These are phyloP conservation scores for Oenanthe melanoleuca DNA, from an alignment of 2,113 vertebrate genomes.

Conservation along the genomic window DNA sequence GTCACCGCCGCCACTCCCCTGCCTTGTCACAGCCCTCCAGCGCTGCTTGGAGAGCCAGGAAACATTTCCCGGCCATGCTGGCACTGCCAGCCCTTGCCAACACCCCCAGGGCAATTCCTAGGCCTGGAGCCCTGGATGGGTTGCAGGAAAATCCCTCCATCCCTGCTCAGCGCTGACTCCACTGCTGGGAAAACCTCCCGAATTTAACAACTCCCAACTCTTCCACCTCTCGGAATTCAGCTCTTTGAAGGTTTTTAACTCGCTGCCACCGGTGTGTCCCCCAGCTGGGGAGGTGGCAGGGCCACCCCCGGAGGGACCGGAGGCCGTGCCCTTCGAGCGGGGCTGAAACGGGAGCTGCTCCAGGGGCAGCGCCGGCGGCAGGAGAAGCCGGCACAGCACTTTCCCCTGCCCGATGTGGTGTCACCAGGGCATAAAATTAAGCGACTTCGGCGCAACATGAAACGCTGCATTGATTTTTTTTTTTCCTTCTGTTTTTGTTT, in stretches of 20 bases:
- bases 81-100: not conserved
- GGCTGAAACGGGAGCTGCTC: not conserved
- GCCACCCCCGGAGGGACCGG: fast-evolving
- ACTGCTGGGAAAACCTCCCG: fast-evolving
- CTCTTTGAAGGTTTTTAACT: not conserved
- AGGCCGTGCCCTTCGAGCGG: not conserved
- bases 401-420: not conserved
- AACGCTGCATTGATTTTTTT: not conserved
- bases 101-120: fast-evolving
- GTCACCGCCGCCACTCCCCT: fast-evolving
- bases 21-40: not conserved
- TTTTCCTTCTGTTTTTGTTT: not conserved
- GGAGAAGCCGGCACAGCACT: conserved; percentile 29
- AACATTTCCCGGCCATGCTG: fast-evolving
- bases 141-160: not conserved
- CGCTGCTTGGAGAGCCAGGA: fast-evolving
- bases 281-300: fast-evolving
- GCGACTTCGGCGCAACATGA: conserved; percentile 24
- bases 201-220: not conserved
- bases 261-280: fast-evolving
- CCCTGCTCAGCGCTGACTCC: not conserved
- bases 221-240: not conserved
- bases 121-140: not conserved
- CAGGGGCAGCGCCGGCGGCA: not conserved
- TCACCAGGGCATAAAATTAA: conserved; percentile 27